Evolutionary conservation across 2,888 invertebrate species (phyloP), one percentile per base, ranked within the genome.

Genomic region (Chymomyza amoena): DNA sequence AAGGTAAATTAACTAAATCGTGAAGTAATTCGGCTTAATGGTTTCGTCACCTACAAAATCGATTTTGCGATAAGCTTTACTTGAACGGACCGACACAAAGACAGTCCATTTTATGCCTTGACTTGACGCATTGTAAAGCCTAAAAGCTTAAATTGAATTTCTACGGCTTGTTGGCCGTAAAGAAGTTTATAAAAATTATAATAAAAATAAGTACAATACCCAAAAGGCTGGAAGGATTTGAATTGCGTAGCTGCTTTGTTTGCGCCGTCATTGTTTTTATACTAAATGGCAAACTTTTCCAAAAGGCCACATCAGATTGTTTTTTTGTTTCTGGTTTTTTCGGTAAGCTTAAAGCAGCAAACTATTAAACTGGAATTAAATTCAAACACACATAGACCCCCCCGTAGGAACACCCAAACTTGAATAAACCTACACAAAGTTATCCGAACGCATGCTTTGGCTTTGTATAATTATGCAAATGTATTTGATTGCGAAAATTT

Each of bases 321-420:
- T 1, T 25, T 20, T 20, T 25, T n/a, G n/a, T n/a, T n/a, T n/a
- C n/a, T 28, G 65, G 59, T n/a, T 6, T 60, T 36, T 81, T 45
- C 13, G 10, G 10, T 75, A 85, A 85, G 83, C 78, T 83, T 81
- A 80, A 76, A 73, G 66, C 39, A 9, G 13, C 76, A 77, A 88
- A 84, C 84, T 84, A 88, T 84, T 87, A 86, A 84, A 86, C 79
- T 88, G 76, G 84, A 72, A 88, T 88, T 88, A 77, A 81, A 77
- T 77, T 57, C 74, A 77, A 69, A 73, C 66, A 69, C 65, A 61
- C 68, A 65, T 25, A 25, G 25, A 25, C 25, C 25, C 25, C 25
- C 25, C 0, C 25, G 25, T 25, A 25, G 4, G 4, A 25, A 6
- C 67, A 62, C 52, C 72, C 61, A 69, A 13, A 67, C 66, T 45